Percentiles rank a stretch among this genome's conserved stretches.
phyloP scores from a whole-genome alignment of 2,797 vertebrate genomes.

The Galagoides demidoff region DNA sequence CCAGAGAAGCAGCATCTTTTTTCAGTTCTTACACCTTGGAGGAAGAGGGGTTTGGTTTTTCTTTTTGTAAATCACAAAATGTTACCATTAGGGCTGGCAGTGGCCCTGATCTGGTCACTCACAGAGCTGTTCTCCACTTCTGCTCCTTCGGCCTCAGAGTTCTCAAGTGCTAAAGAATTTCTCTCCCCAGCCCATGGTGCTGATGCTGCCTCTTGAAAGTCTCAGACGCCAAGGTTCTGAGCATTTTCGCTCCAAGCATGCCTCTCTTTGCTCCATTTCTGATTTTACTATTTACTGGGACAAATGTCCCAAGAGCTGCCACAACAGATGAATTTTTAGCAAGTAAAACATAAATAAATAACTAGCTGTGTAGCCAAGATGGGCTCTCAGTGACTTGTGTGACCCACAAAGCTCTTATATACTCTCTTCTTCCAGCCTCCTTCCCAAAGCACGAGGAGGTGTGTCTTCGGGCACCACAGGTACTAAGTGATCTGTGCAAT shows the following conservation, averaged over 20 bases:
- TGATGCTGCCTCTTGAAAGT: background rate
- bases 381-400: slow-evolving; percentile 54
- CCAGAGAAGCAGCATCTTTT: background rate
- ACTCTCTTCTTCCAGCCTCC: background rate
- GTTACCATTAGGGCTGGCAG: too few species aligned
- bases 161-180: background rate
- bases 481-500: slow-evolving; percentile 59
- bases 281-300: slow-evolving; percentile 46
- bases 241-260: background rate
- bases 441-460: background rate
- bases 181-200: rapidly evolving
- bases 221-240: background rate
- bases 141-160: background rate
- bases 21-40: background rate
- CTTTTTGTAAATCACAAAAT: background rate
- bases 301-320: slow-evolving; percentile 46
- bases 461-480: slow-evolving; percentile 7
- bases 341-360: slow-evolving; percentile 77
- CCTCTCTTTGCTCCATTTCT: slow-evolving; percentile 30
- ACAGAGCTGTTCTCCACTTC: background rate
- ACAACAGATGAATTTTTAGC: slow-evolving; percentile 67
- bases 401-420: slow-evolving; percentile 33
- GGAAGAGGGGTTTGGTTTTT: background rate
- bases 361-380: slow-evolving; percentile 25
- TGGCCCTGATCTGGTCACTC: background rate